These are phyloP conservation scores for Coreius guichenoti DNA, from an alignment of 2,797 vertebrate species.

Conservation along the genomic window DNA sequence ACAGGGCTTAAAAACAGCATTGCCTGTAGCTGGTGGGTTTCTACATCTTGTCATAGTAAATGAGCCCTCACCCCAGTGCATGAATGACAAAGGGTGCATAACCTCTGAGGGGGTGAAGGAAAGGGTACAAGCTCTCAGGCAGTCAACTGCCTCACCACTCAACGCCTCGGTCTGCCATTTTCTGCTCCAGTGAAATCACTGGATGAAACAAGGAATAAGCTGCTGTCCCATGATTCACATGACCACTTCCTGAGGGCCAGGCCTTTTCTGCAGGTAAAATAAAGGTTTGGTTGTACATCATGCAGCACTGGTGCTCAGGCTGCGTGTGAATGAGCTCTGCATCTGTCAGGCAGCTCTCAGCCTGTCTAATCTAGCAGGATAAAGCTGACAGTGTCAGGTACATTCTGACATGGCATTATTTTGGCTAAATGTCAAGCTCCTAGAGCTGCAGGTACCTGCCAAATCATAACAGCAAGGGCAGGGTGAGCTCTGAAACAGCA, in stretches of 20 bases:
- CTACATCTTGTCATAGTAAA: constrained; percentile 49
- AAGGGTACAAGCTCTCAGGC: constrained; percentile 46
- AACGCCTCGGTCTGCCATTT: constrained; percentile 25
- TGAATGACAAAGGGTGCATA: constrained; percentile 50
- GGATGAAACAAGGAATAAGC: not conserved
- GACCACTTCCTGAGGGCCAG: not conserved
- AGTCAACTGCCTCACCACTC: constrained; percentile 43
- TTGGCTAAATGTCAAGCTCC: constrained; percentile 71
- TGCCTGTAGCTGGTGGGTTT: not conserved
- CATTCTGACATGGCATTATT: constrained; percentile 55
- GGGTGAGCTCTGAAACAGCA: constrained; percentile 35
- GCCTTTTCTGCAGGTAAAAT: not conserved
- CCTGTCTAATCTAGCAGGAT: constrained; percentile 18
- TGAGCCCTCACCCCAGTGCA: constrained; percentile 47
- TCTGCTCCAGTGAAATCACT: constrained; percentile 43
- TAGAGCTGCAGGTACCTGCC: constrained; percentile 64
- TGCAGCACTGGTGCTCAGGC: not conserved
- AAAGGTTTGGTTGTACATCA: constrained; percentile 12
- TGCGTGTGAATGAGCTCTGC: not conserved
- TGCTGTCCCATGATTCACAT: constrained; percentile 7
- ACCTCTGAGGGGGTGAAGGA: constrained; percentile 58
- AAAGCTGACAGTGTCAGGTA: constrained; percentile 42
- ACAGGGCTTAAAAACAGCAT: constrained; percentile 11
- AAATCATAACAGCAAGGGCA: constrained; percentile 41
- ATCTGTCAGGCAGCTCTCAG: constrained; percentile 23